Evolutionary conservation across 2,888 invertebrate genomes (phyloP).

Genomic region (Drosophila barbarae): DNA sequence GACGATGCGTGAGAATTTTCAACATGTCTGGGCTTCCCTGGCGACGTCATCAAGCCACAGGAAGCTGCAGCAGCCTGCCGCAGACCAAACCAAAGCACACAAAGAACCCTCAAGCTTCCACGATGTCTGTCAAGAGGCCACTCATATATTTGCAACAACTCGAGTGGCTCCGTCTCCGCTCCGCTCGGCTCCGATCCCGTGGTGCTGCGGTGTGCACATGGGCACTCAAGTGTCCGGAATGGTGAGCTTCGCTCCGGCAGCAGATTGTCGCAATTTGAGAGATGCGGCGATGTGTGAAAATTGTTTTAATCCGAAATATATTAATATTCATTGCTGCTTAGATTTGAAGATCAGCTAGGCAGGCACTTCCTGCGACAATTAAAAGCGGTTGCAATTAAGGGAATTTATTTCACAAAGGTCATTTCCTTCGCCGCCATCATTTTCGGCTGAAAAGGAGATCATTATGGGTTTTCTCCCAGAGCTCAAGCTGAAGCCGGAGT

Average conservation of each 20-base stretch:
- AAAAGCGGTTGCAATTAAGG: constrained; percentile 39
- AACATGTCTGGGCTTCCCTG: constrained; percentile 51
- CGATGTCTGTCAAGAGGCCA: constrained; percentile 74
- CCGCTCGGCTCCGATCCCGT: constrained; percentile 38
- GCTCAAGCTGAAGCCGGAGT: constrained; percentile 51
- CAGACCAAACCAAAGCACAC: constrained; percentile 46
- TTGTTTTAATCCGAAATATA: constrained; percentile 12
- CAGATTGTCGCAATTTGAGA: constrained; percentile 61
- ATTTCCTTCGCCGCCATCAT: constrained; percentile 59
- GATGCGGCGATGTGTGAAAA: constrained; percentile 67
- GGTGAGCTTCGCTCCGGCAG: constrained; percentile 41
- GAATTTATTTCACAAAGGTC: constrained; percentile 61
- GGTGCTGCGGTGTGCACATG: constrained; percentile 65
- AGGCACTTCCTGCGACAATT: constrained; percentile 14
- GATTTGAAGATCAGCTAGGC: constrained; percentile 11
- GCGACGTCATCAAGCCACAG: constrained; percentile 66
- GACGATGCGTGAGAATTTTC: constrained; percentile 69
- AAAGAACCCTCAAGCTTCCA: constrained; percentile 55
- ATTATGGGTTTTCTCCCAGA: constrained; percentile 23
- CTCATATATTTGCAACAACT: constrained; percentile 75
- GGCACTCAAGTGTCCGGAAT: constrained; percentile 65
- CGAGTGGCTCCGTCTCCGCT: constrained; percentile 41
- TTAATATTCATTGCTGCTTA: constrained; percentile 22
- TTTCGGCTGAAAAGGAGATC: constrained; percentile 48
- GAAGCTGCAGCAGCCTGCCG: constrained; percentile 57